Evolutionary conservation across 2,888 invertebrate species (phyloP).

Genomic region (Pterostichus madidus): DNA sequence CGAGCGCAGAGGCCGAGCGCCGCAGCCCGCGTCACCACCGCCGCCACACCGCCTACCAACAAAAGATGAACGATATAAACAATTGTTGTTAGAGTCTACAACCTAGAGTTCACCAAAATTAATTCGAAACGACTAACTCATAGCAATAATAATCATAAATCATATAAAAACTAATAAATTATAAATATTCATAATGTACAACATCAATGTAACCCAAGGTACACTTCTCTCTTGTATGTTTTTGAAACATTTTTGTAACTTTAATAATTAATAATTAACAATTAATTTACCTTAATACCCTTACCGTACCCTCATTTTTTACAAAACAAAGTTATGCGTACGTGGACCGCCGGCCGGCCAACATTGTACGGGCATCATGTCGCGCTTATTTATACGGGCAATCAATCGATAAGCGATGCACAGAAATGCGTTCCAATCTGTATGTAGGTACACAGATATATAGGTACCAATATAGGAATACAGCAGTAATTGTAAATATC

Average conservation of each 20-base stretch:
- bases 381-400: not conserved
- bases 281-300: conserved; percentile 73
- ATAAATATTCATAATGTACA: conserved; percentile 71
- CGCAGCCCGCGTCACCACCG: conserved; percentile 10
- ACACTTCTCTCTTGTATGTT: conserved; percentile 70
- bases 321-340: conserved; percentile 60
- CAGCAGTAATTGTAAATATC: not conserved
- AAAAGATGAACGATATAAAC: conserved; percentile 66
- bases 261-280: conserved; percentile 72
- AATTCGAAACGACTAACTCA: conserved; percentile 61
- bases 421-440: not conserved
- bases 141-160: conserved; percentile 58
- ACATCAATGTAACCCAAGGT: conserved; percentile 71
- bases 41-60: conserved; percentile 49
- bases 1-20: not conserved
- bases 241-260: conserved; percentile 70
- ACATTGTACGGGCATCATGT: not conserved
- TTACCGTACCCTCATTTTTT: conserved; percentile 72
- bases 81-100: conserved; percentile 65
- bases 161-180: conserved; percentile 66
- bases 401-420: conserved; percentile 26
- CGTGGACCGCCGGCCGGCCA: conserved; percentile 49
- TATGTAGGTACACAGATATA: not conserved
- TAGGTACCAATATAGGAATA: not conserved
- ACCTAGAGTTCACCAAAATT: conserved; percentile 63